Base-by-base conservation (phyloP, 2,888 invertebrate genomes). In the Eupelmus urozonus region DNA sequence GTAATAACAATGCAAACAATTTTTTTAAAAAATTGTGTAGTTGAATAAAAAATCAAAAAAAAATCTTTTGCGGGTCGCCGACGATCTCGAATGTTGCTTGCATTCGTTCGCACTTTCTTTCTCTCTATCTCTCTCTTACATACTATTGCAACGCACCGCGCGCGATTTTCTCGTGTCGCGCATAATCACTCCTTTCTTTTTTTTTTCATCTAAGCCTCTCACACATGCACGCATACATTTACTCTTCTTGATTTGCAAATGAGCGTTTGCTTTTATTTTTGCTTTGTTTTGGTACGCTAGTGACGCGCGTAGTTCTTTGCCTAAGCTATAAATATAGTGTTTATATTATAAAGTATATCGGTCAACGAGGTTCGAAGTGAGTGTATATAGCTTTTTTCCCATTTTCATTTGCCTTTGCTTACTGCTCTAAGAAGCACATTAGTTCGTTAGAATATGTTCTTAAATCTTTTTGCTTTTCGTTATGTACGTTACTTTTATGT, bases 281-380 rank as follows among this genome's bases (percentile, higher is more conserved):
- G 3, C 70, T 65, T 53, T 20, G 3, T 11, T 53, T 53, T 53
- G 16, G 53, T 53, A 23, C 55, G 45, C 65, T 74, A 40, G 7
- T 57, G 2, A 13, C 55, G 53, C 53, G 67, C 29, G 59, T 73
- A 53, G 65, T 63, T 63, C 76, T 63, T 23, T 40, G 49, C 66
- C 55, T 74, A 66, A 74, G 59, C 74, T 74, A 65, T n/a, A 57
- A 18, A 20, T n/a, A n/a, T 45, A 27, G 2, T 65, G 73, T 70
- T 29, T 76, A 70, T 67, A 62, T 74, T 42, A 69, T 72, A 78
- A 76, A 80, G 80, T 80, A 74, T 73, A 72, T 81, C 74, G 66
- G 69, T 57, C 80, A 78, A 81, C 80, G 40, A 78, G 78, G 67
- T 76, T 76, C 76, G 76, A 76, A 78, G 80, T 72, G 76, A 57